phyloP scores from a whole-genome alignment of 2,113 vertebrate genomes.

The Cichladusa arquata region DNA sequence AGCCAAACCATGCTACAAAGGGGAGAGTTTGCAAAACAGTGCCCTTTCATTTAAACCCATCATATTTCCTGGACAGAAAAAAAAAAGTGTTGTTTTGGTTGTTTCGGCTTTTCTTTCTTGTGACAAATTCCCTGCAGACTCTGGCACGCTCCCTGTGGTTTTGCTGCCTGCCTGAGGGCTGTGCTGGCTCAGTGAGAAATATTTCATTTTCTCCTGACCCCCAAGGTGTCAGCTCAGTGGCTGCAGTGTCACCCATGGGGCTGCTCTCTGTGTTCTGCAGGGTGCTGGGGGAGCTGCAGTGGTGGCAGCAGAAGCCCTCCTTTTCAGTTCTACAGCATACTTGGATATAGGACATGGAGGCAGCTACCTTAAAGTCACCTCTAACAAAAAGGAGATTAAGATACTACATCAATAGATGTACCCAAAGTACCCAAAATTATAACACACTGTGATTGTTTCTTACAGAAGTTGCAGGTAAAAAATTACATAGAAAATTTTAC shows the following conservation, averaged over 20 bases:
- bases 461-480: not conserved
- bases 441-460: not conserved
- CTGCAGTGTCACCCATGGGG: not conserved
- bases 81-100: not conserved
- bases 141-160: not conserved
- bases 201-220: not conserved
- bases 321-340: not conserved
- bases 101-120: not conserved
- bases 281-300: not conserved
- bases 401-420: not conserved
- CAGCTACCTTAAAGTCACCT: not conserved
- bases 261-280: not conserved
- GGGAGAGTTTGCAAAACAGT: slow-evolving; percentile 14
- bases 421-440: not conserved
- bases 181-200: not conserved
- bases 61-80: not conserved
- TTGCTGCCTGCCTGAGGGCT: not conserved
- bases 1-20: not conserved
- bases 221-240: not conserved
- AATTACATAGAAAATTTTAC: not conserved
- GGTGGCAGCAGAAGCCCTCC: fast-evolving
- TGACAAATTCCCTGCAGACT: not conserved
- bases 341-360: not conserved
- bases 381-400: not conserved
- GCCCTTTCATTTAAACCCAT: not conserved